Percentiles rank a stretch among this genome's conserved stretches.
Evolutionary conservation across 1,140 invertebrate species (phyloP).

Genomic region (Drosophila rufa): DNA sequence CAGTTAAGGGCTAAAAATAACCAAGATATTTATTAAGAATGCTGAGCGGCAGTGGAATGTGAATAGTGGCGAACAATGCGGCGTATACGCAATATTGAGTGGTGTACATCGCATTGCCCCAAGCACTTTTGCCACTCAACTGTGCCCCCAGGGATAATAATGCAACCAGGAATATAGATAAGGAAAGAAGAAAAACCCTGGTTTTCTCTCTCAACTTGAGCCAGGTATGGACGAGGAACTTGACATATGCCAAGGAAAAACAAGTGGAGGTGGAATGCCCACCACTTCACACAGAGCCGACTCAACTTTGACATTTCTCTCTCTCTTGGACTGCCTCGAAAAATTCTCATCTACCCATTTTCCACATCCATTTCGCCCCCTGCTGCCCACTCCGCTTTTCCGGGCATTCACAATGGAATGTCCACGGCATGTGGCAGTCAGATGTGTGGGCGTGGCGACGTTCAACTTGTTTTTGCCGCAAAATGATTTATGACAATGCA

Average conservation of each 20-base stretch:
- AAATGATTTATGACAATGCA: conserved; percentile 80
- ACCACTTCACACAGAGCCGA: conserved; percentile 34
- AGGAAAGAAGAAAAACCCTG: conserved; percentile 13
- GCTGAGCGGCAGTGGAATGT: background rate
- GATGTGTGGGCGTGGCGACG: conserved; percentile 52
- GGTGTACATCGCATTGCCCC: conserved; percentile 7
- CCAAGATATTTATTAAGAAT: conserved; percentile 39
- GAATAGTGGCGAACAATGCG: conserved; percentile 44
- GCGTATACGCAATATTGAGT: conserved; percentile 62
- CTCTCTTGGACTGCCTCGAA: conserved; percentile 17
- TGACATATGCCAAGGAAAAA: conserved; percentile 37
- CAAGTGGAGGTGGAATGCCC: conserved; percentile 36
- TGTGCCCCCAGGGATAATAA: conserved; percentile 25
- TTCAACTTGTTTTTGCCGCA: conserved; percentile 71
- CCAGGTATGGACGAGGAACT: conserved; percentile 29
- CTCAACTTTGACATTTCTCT: conserved; percentile 70
- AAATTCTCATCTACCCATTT: conserved; percentile 5
- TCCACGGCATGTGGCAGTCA: conserved; percentile 57
- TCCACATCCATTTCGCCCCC: background rate
- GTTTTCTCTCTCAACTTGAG: conserved; percentile 15
- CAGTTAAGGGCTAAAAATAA: conserved; percentile 38
- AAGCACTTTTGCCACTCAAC: conserved; percentile 31
- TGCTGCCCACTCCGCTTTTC: conserved; percentile 3
- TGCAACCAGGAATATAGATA: conserved; percentile 23
- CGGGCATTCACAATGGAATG: conserved; percentile 42